Percentiles rank a stretch among this genome's conserved stretches.
phyloP scores from a whole-genome alignment of 1,140 invertebrate genomes.

The Yoshiicerus persimilis region DNA sequence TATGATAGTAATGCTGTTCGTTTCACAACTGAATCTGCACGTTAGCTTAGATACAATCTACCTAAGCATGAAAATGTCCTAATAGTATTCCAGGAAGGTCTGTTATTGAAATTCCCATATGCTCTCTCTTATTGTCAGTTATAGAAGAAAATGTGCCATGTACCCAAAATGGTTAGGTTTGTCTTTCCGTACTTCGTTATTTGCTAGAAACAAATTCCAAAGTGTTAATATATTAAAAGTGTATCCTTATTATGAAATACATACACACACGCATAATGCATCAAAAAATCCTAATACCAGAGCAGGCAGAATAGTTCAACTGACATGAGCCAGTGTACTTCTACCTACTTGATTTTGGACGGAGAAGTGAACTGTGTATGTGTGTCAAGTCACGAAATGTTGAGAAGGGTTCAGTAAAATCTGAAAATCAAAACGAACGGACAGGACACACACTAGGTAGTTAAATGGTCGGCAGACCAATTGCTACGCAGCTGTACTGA shows the following conservation, averaged over 20 bases:
- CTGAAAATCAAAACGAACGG: background rate
- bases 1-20: background rate
- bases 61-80: background rate
- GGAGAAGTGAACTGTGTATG: background rate
- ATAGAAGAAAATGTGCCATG: background rate
- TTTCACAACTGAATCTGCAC: background rate
- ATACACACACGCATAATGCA: background rate
- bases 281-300: no score
- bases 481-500: background rate
- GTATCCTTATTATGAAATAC: background rate
- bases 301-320: no score
- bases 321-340: no score
- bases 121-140: background rate
- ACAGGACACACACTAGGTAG: background rate
- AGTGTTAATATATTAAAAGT: background rate
- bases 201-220: background rate
- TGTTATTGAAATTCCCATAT: background rate
- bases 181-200: no score
- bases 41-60: background rate
- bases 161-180: no score
- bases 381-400: conserved; percentile 19
- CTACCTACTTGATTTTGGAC: background rate
- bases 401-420: background rate
- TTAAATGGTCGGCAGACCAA: background rate
- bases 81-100: background rate